These are phyloP conservation scores for Griposia aprilina DNA, from an alignment of 2,888 invertebrate species.

Conservation along the genomic window DNA sequence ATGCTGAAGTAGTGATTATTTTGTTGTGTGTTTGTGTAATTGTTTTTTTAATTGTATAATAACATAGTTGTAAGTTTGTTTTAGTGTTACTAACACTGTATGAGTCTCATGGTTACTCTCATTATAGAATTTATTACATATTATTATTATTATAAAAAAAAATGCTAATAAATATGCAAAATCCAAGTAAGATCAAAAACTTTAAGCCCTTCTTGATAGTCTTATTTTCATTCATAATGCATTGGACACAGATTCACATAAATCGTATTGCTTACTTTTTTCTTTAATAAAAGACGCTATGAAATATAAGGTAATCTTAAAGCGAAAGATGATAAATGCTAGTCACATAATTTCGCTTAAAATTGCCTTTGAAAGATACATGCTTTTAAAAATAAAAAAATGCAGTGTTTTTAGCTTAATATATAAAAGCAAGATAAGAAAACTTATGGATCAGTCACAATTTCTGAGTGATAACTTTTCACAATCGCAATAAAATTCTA, in stretches of 20 bases:
- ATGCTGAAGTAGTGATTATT: too few relatives aligned
- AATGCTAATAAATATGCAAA: neutral
- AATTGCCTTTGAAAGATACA: neutral
- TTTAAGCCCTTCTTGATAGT: neutral
- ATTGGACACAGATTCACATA: neutral
- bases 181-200: neutral
- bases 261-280: constrained; percentile 1
- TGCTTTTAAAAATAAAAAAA: too few relatives aligned
- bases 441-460: constrained; percentile 39
- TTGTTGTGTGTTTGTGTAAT: too few relatives aligned
- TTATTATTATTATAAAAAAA: too few relatives aligned
- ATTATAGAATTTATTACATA: too few relatives aligned
- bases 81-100: too few relatives aligned
- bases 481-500: constrained; percentile 26
- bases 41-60: too few relatives aligned
- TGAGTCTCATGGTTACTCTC: too few relatives aligned
- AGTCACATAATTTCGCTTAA: constrained; percentile 14
- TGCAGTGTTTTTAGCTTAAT: neutral
- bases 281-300: constrained; percentile 17
- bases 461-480: constrained; percentile 18
- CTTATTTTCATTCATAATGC: neutral
- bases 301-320: constrained; percentile 26
- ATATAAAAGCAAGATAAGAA: neutral
- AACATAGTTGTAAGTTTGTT: too few relatives aligned
- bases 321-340: constrained; percentile 18